Evolutionary conservation across 2,888 invertebrate species (phyloP).

Genomic region (Cheilosia impressa): DNA sequence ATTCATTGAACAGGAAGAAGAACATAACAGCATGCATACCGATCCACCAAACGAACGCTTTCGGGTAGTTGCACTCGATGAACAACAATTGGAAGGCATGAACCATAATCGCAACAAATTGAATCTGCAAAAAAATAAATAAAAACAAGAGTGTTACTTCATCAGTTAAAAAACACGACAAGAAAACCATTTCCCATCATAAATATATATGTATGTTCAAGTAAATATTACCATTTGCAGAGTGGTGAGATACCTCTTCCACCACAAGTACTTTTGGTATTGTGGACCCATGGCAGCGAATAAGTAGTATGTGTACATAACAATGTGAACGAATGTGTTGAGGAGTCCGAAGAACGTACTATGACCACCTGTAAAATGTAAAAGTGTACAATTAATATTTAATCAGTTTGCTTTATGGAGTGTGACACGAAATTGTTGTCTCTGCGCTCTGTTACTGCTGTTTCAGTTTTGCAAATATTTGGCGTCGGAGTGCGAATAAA

Average conservation of each 20-base stretch:
- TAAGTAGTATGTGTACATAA: conserved; percentile 98
- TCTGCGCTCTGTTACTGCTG: background rate
- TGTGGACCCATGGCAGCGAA: conserved; percentile 95
- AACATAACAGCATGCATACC: conserved; percentile 98
- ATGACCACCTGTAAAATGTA: conserved; percentile 89
- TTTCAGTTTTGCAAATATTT: conserved; percentile 36
- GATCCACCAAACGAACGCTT: conserved; percentile 98
- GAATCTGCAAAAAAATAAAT: conserved; percentile 86
- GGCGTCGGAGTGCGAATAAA: conserved; percentile 12
- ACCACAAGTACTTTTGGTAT: conserved; percentile 95
- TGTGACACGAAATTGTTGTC: conserved; percentile 10
- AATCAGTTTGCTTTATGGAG: conserved; percentile 10
- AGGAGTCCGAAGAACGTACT: conserved; percentile 97
- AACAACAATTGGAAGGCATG: conserved; percentile 97
- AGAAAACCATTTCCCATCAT: background rate
- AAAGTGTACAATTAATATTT: conserved; percentile 34
- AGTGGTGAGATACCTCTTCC: conserved; percentile 97
- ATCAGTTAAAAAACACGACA: background rate
- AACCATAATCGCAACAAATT: conserved; percentile 94
- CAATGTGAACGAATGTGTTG: conserved; percentile 98
- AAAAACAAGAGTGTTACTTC: background rate
- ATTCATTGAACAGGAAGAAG: conserved; percentile 97
- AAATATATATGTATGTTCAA: conserved; percentile 1
- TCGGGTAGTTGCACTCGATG: conserved; percentile 96
- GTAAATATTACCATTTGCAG: conserved; percentile 91